A percentile compares a stretch with the other conserved stretches of the same genome.
Conservation (phyloP, 2,113 vertebrate genomes). For the Rhynchomys soricoides region DNA sequence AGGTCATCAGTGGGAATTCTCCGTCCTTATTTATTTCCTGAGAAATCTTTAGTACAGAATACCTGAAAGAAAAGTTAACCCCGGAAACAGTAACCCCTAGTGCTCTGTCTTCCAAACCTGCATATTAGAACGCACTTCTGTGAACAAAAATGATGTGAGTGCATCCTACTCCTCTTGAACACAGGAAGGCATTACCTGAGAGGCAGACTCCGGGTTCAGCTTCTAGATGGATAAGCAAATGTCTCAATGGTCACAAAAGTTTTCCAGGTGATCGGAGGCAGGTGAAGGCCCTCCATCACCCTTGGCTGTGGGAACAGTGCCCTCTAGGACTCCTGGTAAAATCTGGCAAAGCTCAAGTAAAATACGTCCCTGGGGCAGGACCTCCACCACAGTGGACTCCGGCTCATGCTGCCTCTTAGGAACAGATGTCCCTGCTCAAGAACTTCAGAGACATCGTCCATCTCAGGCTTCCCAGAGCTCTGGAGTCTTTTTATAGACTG, state of each 20-base stretch:
- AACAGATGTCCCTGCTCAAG: background rate
- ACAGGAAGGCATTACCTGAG: rapidly evolving
- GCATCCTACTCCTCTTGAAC: background rate
- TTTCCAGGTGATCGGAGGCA: background rate
- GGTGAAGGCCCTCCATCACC: background rate
- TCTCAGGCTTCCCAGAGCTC: background rate
- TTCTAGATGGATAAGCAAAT: background rate
- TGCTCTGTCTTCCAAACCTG: background rate
- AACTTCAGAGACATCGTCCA: background rate
- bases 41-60: background rate
- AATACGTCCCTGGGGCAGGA: no score
- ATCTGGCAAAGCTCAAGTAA: background rate
- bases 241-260: background rate
- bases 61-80: background rate
- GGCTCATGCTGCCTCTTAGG: background rate
- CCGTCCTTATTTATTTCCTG: background rate
- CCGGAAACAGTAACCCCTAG: background rate
- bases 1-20: background rate
- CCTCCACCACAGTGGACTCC: rapidly evolving
- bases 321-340: background rate
- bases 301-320: background rate
- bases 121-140: no score
- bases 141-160: background rate
- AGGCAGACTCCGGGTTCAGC: background rate
- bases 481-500: background rate